Evolutionary conservation across 1,140 invertebrate genomes (phyloP), one percentile per base, ranked within the genome.

Genomic region (Drosophila oshimai): DNA sequence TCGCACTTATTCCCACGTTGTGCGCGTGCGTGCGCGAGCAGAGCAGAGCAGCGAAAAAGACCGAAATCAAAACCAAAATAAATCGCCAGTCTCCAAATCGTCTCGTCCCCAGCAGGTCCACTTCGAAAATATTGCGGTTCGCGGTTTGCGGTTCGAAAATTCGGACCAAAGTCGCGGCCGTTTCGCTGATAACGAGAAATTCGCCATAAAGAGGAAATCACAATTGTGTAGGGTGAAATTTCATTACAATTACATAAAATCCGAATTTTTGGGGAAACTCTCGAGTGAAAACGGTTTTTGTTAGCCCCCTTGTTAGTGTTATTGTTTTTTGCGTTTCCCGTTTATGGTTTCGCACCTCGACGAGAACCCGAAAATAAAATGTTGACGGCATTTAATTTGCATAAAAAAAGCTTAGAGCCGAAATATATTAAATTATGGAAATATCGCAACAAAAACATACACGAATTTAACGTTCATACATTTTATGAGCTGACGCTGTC

Each of bases 21-120:
- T 67, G 62, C 62, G 62, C 62, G 58, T 67, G 62, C 62, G 62
- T 67, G 47, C 62, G 60, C 62, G 29, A 61, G 34, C 42, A 62
- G 57, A 41, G 51, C 57, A 13, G 24, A 50, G 28, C 12, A 41
- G 41, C 28, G 3, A 42, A 28, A 33, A 20, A 46, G 18, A 37
- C 46, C 18, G 39, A 41, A 39, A 45, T 18, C 53, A 57, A 60
- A 61, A 51, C 39, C 68, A 51, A 62, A 62, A 71, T 44, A 60
- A 45, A 49, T 15, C 46, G 44, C 15, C 80, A 86, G 80, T 87
- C 80, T 87, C 71, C 68, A 70, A 44, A 67, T 74, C 81, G 76
- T 42, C 28, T 61, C 76, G 81, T 61, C 61, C 67, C 76, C 45
- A 73, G 81, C 79, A 87, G 79, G 81, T 86, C 62, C 50, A 75